A percentile compares a stretch with the other conserved stretches of the same genome.
Conservation (phyloP, 2,113 vertebrate species). For the Tangachromis dhanisi region DNA sequence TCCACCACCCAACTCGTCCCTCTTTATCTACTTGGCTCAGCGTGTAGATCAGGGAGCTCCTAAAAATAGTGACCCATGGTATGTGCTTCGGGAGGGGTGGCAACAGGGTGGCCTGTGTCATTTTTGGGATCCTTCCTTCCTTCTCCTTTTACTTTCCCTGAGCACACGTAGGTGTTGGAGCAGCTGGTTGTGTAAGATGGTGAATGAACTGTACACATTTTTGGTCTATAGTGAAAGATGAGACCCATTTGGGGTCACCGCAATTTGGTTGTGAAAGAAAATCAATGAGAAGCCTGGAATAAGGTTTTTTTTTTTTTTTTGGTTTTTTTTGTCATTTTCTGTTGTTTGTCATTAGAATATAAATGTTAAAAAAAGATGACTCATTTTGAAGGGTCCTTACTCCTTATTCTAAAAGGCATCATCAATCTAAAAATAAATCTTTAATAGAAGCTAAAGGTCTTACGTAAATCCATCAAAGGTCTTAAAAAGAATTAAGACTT, state of each 20-base stretch:
- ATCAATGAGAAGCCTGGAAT: background rate
- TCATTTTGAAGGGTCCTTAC: background rate
- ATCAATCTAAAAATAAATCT: background rate
- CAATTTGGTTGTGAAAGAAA: background rate
- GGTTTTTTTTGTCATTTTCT: background rate
- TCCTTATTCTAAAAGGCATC: background rate
- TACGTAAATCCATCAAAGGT: background rate
- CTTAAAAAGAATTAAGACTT: background rate
- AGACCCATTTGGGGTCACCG: background rate
- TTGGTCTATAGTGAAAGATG: background rate
- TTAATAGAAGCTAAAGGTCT: background rate
- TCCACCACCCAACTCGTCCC: background rate
- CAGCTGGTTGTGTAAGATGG: background rate
- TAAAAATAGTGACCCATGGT: slow-evolving; percentile 67
- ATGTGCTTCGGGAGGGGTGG: slow-evolving; percentile 44
- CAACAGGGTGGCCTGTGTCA: slow-evolving; percentile 20
- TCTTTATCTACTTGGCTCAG: slow-evolving; percentile 57
- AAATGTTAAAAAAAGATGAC: background rate
- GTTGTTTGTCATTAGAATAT: background rate
- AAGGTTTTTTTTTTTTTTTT: rapidly evolving
- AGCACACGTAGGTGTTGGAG: background rate
- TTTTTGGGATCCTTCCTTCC: slow-evolving; percentile 30
- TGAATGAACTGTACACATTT: background rate
- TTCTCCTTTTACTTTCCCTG: slow-evolving; percentile 25
- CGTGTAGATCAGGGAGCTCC: slow-evolving; percentile 16